Evolutionary conservation across 64 coral and sea anemone species (phyloP), one percentile per base, ranked within the genome.

Genomic region (Pocillopora damicornis): DNA sequence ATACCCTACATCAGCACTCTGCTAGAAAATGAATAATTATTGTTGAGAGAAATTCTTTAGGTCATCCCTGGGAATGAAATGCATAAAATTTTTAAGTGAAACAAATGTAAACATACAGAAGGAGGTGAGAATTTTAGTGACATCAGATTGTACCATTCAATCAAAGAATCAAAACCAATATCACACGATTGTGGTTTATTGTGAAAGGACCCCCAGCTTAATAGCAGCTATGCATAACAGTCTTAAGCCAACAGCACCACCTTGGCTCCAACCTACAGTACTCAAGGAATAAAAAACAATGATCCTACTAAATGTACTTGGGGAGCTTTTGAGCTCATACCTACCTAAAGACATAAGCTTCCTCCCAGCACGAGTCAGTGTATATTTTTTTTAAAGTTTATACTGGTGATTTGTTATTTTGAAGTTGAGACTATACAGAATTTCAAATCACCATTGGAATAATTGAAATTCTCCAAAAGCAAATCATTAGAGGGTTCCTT

Each of bases 161-260:
- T 23, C 64, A 67, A 16, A 67, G 25, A 5, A 71, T 11, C 67
- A 22, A 71, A 71, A 23, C 10, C 67, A 71, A 71, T 71, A 8
- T 71, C 74, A 76, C 57, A 77, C 9, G 1, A 18, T 11, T 72
- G 81, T 85, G 69, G 37, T 85, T 85, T 85, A 85, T 85, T 85
- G 81, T 85, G 81, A 85, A 85, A 57, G 81, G 64, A 73, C 71
- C 63, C 81, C 37, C 37, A 25, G 3, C 61, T 58, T 57, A 68
- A 37, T 63, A 42, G 20, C 35, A 71, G 42, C 65, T 73, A 13
- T 20, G 30, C 36, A 73, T 38, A 58, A 2, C 9, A 57, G 81
- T 72, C 38, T 58, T 42, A 15, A 22, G 65, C 16, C 58, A 38
- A 58, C 17, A 57, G 15, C 20, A 85, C 61, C 30, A 23, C 25